Evolutionary conservation across 53 echinoderm and acorn worm genomes (phyloP).

Genomic region (Actinopyga echinites): DNA sequence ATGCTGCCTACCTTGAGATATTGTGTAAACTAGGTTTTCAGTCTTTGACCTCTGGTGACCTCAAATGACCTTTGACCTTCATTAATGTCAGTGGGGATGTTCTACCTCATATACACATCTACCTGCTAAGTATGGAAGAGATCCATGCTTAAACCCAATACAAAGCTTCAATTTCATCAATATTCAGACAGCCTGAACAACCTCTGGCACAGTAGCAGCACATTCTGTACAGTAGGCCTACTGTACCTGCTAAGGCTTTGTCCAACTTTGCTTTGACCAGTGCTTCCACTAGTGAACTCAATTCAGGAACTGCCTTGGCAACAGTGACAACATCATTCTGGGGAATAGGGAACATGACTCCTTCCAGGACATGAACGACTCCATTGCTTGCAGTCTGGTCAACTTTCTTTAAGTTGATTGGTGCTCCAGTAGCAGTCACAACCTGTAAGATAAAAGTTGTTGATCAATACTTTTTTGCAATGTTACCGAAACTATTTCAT

Average conservation of each 20-base stretch:
- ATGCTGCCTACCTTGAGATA: too few relatives aligned
- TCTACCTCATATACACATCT: too few relatives aligned
- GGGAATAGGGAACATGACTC: constrained; percentile 42
- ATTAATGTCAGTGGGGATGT: too few relatives aligned
- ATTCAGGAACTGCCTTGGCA: neutral
- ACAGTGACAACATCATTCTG: neutral
- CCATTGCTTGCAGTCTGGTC: constrained; percentile 44
- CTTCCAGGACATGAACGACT: constrained; percentile 32
- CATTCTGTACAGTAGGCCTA: too few relatives aligned
- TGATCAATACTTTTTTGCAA: neutral
- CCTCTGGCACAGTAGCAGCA: too few relatives aligned
- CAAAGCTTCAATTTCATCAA: too few relatives aligned
- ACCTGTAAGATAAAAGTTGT: neutral
- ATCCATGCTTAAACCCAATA: too few relatives aligned
- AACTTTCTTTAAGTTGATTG: constrained; percentile 1
- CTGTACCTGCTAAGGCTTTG: neutral
- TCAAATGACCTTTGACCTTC: too few relatives aligned
- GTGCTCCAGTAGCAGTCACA: constrained; percentile 20
- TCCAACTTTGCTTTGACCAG: neutral
- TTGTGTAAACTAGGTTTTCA: too few relatives aligned
- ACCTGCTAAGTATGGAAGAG: too few relatives aligned
- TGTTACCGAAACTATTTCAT: neutral
- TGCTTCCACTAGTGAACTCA: neutral
- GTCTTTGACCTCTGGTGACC: too few relatives aligned
- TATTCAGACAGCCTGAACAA: too few relatives aligned